Base-by-base conservation (phyloP, 2,888 invertebrate genomes). In the Arrhopalites spinosus region DNA sequence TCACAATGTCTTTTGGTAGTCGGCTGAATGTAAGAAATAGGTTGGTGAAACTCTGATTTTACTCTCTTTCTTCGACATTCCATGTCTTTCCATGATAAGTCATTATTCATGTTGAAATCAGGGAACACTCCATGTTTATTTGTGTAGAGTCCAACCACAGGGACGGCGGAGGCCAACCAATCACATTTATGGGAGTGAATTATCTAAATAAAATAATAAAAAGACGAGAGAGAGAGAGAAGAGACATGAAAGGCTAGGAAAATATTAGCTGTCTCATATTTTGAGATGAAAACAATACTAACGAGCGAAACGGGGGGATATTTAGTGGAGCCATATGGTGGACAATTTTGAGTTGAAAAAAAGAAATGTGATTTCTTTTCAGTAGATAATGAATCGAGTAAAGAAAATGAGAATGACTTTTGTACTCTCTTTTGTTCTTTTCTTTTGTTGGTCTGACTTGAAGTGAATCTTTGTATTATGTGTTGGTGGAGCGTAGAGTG, bases 1-100 rank as follows among this genome's bases (percentile, higher is more conserved):
- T 78, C 77, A 78, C 78, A 73, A 76, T 75, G 63, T 69, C 78
- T 72, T 64, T 69, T 77, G 30, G n/a, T n/a, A 30, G 27, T 64
- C 64, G 36, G 36, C 11, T 3, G 36, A 3, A 7, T 3, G 36
- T 36, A 7, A 61, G 61, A 27, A 61, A n/a, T n/a, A n/a, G n/a
- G n/a, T n/a, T 11, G 36, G 36, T 7, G 11, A 36, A 11, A 36
- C 3, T 36, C 36, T 36, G 36, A 36, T 36, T 36, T 36, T 11
- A 36, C 36, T 36, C 36, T 36, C 36, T 17, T 17, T 20, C 53
- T 53, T 53, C 53, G 17, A 3, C 17, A 53, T 17, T 53, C 2
- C 53, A 5, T 53, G 23, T 20, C 53, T 17, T 53, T 20, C 15
- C n/a, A n/a, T n/a, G n/a, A n/a, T n/a, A n/a, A 36, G 11, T 36